These are phyloP conservation scores for Heliconius cydno DNA, from an alignment of 2,888 invertebrate genomes.

Conservation along the genomic window DNA sequence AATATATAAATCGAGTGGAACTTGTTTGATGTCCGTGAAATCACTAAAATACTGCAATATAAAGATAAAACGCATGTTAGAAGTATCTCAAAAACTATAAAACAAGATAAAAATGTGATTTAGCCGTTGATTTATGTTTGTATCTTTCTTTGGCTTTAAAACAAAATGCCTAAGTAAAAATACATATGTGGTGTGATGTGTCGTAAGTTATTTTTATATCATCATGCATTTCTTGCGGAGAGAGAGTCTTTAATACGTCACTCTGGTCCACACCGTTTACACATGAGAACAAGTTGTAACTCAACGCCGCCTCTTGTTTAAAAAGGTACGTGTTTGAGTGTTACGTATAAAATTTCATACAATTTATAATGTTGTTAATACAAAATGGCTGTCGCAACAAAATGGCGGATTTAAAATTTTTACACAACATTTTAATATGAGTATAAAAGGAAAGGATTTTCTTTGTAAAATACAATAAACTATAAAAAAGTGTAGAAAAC, in stretches of 20 bases:
- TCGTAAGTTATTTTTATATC: conserved; percentile 5
- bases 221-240: background rate
- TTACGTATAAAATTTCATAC: no score
- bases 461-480: no score
- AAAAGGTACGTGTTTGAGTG: no score
- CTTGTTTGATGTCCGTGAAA: background rate
- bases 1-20: background rate
- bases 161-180: background rate
- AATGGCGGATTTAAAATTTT: no score
- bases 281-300: no score
- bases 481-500: no score
- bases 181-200: background rate
- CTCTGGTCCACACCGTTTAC: background rate
- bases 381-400: no score
- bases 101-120: conserved; percentile 11
- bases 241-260: background rate
- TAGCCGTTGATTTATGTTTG: conserved; percentile 8
- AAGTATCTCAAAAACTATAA: conserved; percentile 6
- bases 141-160: background rate
- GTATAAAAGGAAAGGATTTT: no score
- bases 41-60: background rate
- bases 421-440: no score
- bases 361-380: no score
- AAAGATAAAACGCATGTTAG: background rate
- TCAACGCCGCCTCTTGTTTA: background rate